phyloP scores from a whole-genome alignment of 2,113 vertebrate genomes.

The Tyrannus savana region DNA sequence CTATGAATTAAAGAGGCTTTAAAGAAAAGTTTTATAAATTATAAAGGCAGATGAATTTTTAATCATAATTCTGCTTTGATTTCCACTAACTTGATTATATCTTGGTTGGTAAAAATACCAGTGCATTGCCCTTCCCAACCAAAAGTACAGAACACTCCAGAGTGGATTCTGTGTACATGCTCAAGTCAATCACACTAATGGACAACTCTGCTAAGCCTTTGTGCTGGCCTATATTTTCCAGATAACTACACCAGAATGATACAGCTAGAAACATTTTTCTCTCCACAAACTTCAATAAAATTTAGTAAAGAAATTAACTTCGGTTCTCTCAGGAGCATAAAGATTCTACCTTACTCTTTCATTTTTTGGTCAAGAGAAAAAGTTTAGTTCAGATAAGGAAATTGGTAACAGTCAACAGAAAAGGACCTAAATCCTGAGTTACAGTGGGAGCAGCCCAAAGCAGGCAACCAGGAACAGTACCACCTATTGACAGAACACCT shows the following conservation, averaged over 20 bases:
- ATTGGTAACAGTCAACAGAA: neutral
- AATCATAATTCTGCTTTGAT: neutral
- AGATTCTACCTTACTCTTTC: neutral
- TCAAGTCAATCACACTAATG: neutral
- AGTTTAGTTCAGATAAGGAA: neutral
- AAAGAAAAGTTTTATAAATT: neutral
- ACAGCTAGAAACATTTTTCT: neutral
- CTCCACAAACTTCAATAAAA: neutral
- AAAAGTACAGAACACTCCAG: neutral
- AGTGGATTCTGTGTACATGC: neutral
- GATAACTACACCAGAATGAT: neutral
- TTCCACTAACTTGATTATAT: neutral
- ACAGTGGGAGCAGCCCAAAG: neutral
- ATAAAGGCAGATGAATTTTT: neutral
- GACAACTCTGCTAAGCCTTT: neutral
- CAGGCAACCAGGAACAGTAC: neutral
- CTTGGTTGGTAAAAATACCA: neutral
- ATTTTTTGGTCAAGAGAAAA: neutral
- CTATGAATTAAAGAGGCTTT: neutral
- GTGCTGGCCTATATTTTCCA: neutral
- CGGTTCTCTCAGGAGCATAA: neutral
- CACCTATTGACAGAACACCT: neutral
- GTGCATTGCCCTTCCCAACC: neutral
- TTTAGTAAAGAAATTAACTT: neutral
- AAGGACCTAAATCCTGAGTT: neutral